Base-by-base conservation (phyloP, 2,888 invertebrate species). In the Byasa hedistus region DNA sequence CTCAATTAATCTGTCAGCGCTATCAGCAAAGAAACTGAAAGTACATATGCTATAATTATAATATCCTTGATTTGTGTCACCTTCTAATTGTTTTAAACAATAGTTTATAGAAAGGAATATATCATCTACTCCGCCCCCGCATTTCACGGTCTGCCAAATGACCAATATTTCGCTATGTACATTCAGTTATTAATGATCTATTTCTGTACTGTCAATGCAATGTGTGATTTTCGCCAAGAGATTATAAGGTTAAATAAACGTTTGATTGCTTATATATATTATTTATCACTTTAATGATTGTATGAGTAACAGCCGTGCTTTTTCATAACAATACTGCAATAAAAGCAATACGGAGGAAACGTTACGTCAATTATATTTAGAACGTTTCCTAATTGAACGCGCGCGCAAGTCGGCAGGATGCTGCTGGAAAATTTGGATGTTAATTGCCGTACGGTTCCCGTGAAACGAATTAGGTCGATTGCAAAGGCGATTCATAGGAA, bases 381-480 rank as follows among this genome's bases (percentile, higher is more conserved):
- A 48, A 21, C 55, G 62, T 23, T 66, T 55, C 22, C 54, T n/a
- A 57, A 44, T 55, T 21, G 19, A 52, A n/a, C 22, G 52, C 57
- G 23, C 22, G 23, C 60, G 54, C 51, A 57, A n/a, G 7, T 4
- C 61, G 61, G 5, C 58, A 62, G 66, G 62, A 62, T 48, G 48
- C 59, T 48, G 55, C 24, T 62, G 55, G 58, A 58, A 59, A 66
- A 57, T 61, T 66, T 24, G 57, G 61, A 27, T 51, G 57, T 61
- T 61, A 61, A 61, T 61, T 39, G 39, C 51, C 32, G 44, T 59
- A 24, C 76, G 76, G 80, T 85, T 89, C 86, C 85, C 86, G 83
- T 85, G 81, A 81, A 81, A 81, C 79, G 79, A 89, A 85, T 77
- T 85, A 79, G 89, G 87, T 89, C 89, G 87, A 85, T 84, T 79